Evolutionary conservation across 2,113 vertebrate genomes (phyloP).

Genomic region (Nothoprocta perdicaria): DNA sequence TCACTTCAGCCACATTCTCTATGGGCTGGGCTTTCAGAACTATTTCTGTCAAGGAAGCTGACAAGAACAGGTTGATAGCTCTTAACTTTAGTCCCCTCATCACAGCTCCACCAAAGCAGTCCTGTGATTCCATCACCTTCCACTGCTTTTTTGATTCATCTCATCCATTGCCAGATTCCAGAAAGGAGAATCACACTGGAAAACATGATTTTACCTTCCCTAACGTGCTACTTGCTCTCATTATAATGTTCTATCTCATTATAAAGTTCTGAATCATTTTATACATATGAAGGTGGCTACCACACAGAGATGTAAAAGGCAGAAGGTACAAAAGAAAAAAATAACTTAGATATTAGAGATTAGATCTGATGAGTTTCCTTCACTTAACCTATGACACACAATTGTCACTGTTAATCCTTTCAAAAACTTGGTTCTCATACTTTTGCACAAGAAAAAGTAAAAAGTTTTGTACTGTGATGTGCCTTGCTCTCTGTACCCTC

Average conservation of each 20-base stretch:
- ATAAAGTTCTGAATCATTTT: neutral
- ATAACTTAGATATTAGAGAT: neutral
- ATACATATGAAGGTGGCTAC: neutral
- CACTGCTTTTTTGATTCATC: neutral
- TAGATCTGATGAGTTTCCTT: neutral
- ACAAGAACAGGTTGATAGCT: neutral
- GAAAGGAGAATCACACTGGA: neutral
- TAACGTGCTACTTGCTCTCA: neutral
- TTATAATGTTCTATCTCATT: neutral
- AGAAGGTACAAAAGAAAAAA: neutral
- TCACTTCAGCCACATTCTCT: neutral
- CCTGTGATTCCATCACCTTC: neutral
- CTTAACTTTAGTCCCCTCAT: neutral
- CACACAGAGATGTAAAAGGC: neutral
- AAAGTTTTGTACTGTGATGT: neutral
- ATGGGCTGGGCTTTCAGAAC: neutral
- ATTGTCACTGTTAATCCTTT: neutral
- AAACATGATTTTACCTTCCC: neutral
- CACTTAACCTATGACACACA: neutral
- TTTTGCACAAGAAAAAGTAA: fast-evolving
- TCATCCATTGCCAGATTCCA: neutral
- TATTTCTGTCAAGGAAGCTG: neutral
- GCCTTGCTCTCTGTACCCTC: neutral
- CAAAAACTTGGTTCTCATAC: neutral
- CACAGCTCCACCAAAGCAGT: neutral